Conservation (phyloP, 1,140 invertebrate species). For the Nilaparvata lugens region DNA sequence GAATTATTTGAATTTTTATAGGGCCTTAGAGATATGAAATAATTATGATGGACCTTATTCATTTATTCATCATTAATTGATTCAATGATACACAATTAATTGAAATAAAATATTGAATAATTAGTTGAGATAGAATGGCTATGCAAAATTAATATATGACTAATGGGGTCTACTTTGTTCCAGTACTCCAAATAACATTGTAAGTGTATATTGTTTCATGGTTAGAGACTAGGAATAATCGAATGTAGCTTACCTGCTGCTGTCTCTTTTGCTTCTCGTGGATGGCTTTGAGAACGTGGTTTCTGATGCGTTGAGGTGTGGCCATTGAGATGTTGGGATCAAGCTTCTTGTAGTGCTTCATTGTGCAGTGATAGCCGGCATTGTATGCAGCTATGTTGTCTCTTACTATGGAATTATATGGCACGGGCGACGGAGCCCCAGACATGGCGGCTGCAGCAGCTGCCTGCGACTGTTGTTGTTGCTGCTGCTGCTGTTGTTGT, state of each 20-base stretch:
- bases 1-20: too few relatives aligned
- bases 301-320: conserved; percentile 32
- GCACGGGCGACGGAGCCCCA: conserved; percentile 28
- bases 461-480: conserved; percentile 25
- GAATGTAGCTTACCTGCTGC: conserved; percentile 19
- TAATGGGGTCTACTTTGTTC: too few relatives aligned
- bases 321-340: conserved; percentile 25
- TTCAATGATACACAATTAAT: too few relatives aligned
- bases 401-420: conserved; percentile 23
- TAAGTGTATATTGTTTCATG: too few relatives aligned
- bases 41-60: too few relatives aligned
- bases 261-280: conserved; percentile 27
- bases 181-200: too few relatives aligned
- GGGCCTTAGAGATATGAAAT: too few relatives aligned
- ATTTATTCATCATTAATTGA: too few relatives aligned
- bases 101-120: too few relatives aligned
- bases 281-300: conserved; percentile 24
- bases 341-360: conserved; percentile 38
- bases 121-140: too few relatives aligned
- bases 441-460: conserved; percentile 12
- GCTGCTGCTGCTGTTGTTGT: conserved; percentile 28
- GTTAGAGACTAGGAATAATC: too few relatives aligned
- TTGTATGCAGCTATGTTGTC: background rate
- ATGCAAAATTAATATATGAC: too few relatives aligned
- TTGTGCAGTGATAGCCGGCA: conserved; percentile 6